Base-by-base conservation (phyloP, 2,797 vertebrate genomes). In the Hypotaenidia okinawae region DNA sequence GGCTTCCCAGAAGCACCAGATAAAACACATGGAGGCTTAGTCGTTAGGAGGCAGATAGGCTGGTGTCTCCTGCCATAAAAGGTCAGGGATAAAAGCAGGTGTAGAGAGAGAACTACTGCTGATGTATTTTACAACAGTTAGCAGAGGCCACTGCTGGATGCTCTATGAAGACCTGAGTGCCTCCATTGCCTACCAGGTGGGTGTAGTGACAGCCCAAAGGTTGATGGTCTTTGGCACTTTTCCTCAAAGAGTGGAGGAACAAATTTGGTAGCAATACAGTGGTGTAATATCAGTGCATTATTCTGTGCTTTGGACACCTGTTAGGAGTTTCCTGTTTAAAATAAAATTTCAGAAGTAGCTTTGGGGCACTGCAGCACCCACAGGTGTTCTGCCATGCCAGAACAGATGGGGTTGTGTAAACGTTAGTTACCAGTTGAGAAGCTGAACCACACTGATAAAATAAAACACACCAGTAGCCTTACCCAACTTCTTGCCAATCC, bases 401-500 rank as follows among this genome's bases (percentile, higher is more conserved):
- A 75, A 49, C 10, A 47, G 61, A 39, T 6, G 0, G 49, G 55
- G 81, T 47, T 87, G 86, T 52, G 81, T 80, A 49, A 90, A 92
- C 51, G 55, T 62, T n/a, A 87, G 86, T 93, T 82, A 86, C 2
- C 4, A 23, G 66, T 58, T 64, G 52, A 73, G 59, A 95, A 94
- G 68, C 69, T 58, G 77, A 86, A 67, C 49, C 72, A 52, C 14
- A 13, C 39, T 63, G 61, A 55, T 82, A n/a, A 70, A 83, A 57
- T 80, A 64, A 49, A 54, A 54, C 23, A 43, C 27, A 15, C 43
- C 39, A 69, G 54, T 86, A 90, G 80, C 88, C 86, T 83, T 72
- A 87, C 79, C 63, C 73, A 69, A 7, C 64, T 63, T 32, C 75
- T 78, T 82, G 80, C 74, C 21, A 32, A 84, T 96, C 89, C 73